Evolutionary conservation across 2,888 invertebrate genomes (phyloP).

Genomic region (Saturnia japonica): DNA sequence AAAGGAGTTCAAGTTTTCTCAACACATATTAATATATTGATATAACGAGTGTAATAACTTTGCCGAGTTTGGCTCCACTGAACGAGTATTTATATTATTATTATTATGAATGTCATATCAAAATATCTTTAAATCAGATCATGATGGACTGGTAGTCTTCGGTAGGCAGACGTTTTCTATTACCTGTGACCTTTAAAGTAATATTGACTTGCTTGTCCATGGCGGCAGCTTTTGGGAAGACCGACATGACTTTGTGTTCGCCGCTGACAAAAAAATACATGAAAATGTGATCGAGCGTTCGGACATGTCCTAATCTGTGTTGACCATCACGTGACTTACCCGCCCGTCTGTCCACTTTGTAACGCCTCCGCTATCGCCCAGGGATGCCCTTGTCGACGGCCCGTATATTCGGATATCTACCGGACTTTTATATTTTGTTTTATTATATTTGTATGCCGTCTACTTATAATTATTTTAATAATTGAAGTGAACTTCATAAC

Average conservation of each 20-base stretch:
- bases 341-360: slow-evolving; percentile 28
- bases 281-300: slow-evolving; percentile 19
- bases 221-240: not conserved
- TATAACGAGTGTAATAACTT: too few species aligned
- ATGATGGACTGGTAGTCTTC: not conserved
- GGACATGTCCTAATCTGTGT: slow-evolving; percentile 24
- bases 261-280: slow-evolving; percentile 16
- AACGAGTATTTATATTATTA: too few species aligned
- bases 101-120: not conserved
- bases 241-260: slow-evolving; percentile 3
- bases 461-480: too few species aligned
- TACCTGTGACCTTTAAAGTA: slow-evolving; percentile 10
- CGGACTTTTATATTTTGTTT: not conserved
- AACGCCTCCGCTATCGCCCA: slow-evolving; percentile 17
- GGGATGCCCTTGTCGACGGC: not conserved
- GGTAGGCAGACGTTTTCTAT: slow-evolving; percentile 8
- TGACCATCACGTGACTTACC: slow-evolving; percentile 30
- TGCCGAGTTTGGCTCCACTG: too few species aligned
- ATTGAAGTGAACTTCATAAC: too few species aligned
- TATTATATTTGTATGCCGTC: too few species aligned
- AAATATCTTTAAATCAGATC: not conserved
- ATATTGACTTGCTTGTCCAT: not conserved
- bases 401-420: not conserved
- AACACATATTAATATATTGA: too few species aligned
- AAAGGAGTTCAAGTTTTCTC: too few species aligned